Percentiles rank a stretch among this genome's conserved stretches.
Evolutionary conservation across 2,888 invertebrate species (phyloP).

Genomic region (Branchipolynoe longqiensis): DNA sequence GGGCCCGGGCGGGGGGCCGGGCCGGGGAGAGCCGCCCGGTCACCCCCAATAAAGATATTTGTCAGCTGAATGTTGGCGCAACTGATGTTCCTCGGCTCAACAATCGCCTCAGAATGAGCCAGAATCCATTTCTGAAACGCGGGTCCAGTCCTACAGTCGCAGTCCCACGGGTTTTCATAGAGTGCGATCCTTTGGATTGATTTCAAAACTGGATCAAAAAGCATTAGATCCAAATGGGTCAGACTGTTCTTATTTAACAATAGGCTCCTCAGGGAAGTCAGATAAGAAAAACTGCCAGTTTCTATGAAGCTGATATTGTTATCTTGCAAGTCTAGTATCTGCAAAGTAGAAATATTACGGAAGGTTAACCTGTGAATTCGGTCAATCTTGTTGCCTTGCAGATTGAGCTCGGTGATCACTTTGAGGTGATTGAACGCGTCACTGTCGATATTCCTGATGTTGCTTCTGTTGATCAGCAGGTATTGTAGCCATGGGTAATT

Average conservation of each 20-base stretch:
- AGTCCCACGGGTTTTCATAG: conserved; percentile 9
- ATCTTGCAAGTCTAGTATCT: not conserved
- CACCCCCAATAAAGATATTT: not conserved
- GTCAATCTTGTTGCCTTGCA: not conserved
- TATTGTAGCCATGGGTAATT: not conserved
- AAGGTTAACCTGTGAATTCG: not conserved
- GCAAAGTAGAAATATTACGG: conserved; percentile 1
- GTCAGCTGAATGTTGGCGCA: not conserved
- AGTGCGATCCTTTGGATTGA: not conserved
- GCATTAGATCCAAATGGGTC: not conserved
- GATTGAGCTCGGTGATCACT: not conserved
- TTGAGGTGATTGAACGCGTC: not conserved
- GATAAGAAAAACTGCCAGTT: not conserved
- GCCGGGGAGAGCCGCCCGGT: no score
- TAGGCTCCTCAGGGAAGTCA: not conserved
- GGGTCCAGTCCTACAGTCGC: conserved; percentile 24
- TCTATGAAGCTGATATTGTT: not conserved
- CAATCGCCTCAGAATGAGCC: not conserved
- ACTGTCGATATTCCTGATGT: not conserved
- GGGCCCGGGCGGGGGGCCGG: no score
- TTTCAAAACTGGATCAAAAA: not conserved
- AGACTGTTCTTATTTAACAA: not conserved
- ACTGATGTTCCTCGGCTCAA: not conserved
- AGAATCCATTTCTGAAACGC: conserved; percentile 8
- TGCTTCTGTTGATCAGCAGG: not conserved